Percentiles rank a stretch among this genome's conserved stretches.
Evolutionary conservation across 2,888 invertebrate species (phyloP).

Genomic region (Urechis unicinctus): DNA sequence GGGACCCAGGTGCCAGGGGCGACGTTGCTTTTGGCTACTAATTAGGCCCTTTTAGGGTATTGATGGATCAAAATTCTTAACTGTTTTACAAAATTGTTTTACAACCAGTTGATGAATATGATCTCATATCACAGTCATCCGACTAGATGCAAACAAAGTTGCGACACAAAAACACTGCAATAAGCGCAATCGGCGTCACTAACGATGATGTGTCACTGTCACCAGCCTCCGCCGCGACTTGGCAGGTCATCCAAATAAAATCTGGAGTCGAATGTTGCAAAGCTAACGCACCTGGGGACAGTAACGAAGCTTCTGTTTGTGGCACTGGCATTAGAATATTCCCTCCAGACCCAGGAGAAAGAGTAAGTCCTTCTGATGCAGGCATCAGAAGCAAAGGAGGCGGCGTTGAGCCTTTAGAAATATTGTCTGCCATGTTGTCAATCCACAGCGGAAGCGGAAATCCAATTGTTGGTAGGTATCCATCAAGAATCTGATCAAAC

Average conservation of each 20-base stretch:
- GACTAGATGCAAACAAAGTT: neutral
- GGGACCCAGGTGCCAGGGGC: no score
- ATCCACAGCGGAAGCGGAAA: slow-evolving; percentile 15
- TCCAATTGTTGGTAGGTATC: neutral
- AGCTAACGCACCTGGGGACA: slow-evolving; percentile 31
- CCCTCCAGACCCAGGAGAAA: slow-evolving; percentile 34
- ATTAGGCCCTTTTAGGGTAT: no score
- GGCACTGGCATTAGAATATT: slow-evolving; percentile 41
- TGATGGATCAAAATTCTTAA: no score
- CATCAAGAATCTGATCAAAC: no score
- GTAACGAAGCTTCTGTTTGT: slow-evolving; percentile 36
- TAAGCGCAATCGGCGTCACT: no score
- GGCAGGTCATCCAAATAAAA: no score
- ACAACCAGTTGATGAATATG: no score
- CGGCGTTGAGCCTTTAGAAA: slow-evolving; percentile 35
- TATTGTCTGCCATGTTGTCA: slow-evolving; percentile 36
- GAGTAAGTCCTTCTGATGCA: slow-evolving; percentile 40
- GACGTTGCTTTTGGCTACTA: no score
- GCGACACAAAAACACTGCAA: neutral
- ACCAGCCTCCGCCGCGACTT: no score
- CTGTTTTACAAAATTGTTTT: no score
- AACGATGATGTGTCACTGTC: neutral
- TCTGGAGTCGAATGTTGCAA: neutral
- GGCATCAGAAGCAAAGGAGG: slow-evolving; percentile 44
- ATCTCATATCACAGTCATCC: no score